Conservation (phyloP, 2,888 invertebrate genomes). For the Oscheius sp. region DNA sequence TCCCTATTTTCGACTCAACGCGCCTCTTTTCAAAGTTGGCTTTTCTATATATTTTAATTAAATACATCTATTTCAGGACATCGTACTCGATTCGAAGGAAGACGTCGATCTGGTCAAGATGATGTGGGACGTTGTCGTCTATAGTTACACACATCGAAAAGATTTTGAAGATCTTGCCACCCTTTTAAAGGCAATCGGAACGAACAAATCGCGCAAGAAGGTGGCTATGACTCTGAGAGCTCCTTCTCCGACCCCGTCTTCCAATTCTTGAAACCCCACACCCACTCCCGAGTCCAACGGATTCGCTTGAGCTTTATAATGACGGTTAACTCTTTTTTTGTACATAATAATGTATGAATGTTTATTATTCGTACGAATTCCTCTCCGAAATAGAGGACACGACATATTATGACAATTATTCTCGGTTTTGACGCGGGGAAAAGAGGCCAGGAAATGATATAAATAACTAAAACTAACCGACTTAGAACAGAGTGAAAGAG, state of each 20-base stretch:
- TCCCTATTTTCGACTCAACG: slow-evolving; percentile 85
- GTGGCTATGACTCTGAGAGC: slow-evolving; percentile 3
- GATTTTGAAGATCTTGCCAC: slow-evolving; percentile 55
- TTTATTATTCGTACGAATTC: slow-evolving; percentile 22
- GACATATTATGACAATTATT: slow-evolving; percentile 30
- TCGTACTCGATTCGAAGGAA: slow-evolving; percentile 67
- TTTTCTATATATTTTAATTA: background rate
- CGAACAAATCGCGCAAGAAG: slow-evolving; percentile 37
- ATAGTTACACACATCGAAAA: slow-evolving; percentile 61
- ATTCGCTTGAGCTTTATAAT: too few species aligned
- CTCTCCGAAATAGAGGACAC: slow-evolving; percentile 9
- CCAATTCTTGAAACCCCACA: background rate
- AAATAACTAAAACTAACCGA: slow-evolving; percentile 35
- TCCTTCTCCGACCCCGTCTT: background rate
- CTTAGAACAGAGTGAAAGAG: slow-evolving; percentile 27
- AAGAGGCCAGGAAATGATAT: background rate
- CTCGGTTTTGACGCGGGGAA: background rate
- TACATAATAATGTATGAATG: background rate
- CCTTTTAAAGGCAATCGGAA: slow-evolving; percentile 52
- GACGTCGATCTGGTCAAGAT: slow-evolving; percentile 66
- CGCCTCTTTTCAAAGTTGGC: slow-evolving; percentile 81
- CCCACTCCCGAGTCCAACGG: too few species aligned
- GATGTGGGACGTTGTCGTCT: slow-evolving; percentile 72
- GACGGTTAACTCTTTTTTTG: too few species aligned
- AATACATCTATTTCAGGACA: slow-evolving; percentile 46